Percentiles rank a stretch among this genome's conserved stretches.
Evolutionary conservation across 2,797 vertebrate genomes (phyloP).

Genomic region (Acanthurus tractus): DNA sequence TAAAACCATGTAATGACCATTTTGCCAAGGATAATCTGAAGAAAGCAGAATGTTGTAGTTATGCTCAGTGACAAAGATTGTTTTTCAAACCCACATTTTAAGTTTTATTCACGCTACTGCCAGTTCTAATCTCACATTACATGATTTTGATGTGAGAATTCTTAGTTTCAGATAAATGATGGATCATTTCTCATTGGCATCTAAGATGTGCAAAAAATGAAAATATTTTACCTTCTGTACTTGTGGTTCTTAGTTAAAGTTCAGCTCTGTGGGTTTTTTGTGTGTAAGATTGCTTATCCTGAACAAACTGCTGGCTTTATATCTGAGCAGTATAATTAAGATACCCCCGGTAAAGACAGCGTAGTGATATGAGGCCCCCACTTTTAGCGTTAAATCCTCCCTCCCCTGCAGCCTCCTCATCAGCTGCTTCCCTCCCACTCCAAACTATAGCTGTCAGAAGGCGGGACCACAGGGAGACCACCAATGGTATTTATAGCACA

Average conservation of each 20-base stretch:
- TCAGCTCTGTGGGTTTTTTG: constrained; percentile 22
- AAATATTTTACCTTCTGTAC: background rate
- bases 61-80: background rate
- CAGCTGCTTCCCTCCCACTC: constrained; percentile 82
- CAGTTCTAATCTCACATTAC: background rate
- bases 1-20: background rate
- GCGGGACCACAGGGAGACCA: constrained; percentile 77
- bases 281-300: constrained; percentile 13
- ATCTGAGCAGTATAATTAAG: constrained; percentile 83
- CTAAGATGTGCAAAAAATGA: background rate
- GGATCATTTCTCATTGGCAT: background rate
- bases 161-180: background rate
- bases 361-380: constrained; percentile 58
- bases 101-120: background rate
- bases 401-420: constrained; percentile 53
- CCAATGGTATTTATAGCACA: constrained; percentile 84
- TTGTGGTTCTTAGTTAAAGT: constrained; percentile 11
- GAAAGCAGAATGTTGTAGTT: background rate
- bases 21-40: background rate
- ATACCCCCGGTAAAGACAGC: constrained; percentile 82
- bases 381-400: constrained; percentile 76
- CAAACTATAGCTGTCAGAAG: constrained; percentile 80
- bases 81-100: background rate
- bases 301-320: constrained; percentile 62
- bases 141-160: constrained; percentile 2